Evolutionary conservation across 2,113 vertebrate genomes (phyloP).

Genomic region (Rhabdomys dilectus): DNA sequence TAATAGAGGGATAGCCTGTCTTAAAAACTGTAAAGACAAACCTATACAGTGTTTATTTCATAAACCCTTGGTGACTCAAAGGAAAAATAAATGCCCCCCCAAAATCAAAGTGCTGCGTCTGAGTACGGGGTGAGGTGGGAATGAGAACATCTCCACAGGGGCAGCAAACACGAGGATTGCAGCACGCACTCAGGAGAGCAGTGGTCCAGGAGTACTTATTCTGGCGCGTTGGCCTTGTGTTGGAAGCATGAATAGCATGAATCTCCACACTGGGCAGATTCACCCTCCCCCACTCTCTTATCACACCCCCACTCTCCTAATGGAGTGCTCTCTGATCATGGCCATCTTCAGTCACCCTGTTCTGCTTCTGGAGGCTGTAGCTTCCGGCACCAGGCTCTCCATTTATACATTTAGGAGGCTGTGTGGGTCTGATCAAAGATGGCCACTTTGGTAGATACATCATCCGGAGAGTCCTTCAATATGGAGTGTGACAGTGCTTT

Average conservation of each 20-base stretch:
- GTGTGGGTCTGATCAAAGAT: slow-evolving; percentile 57
- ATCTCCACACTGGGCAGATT: not conserved
- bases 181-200: not conserved
- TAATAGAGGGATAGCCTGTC: not conserved
- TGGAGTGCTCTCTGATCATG: not conserved
- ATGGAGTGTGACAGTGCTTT: slow-evolving; percentile 35
- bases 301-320: not conserved
- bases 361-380: not conserved
- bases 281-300: not conserved
- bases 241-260: not conserved
- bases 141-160: not conserved
- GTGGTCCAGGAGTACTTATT: not conserved
- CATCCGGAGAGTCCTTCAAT: slow-evolving; percentile 58
- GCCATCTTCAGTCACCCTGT: not conserved
- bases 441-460: slow-evolving; percentile 44
- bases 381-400: not conserved
- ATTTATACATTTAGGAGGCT: slow-evolving; percentile 64
- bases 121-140: not conserved
- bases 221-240: rapidly evolving
- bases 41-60: not conserved
- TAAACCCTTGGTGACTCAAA: not conserved
- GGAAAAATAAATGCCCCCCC: not conserved
- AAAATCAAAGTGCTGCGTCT: rapidly evolving
- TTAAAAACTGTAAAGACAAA: not conserved
- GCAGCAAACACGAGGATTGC: not conserved